A percentile compares a stretch with the other conserved stretches of the same genome.
phyloP scores from a whole-genome alignment of 1,140 invertebrate genomes.

The Sarcophaga bullata region DNA sequence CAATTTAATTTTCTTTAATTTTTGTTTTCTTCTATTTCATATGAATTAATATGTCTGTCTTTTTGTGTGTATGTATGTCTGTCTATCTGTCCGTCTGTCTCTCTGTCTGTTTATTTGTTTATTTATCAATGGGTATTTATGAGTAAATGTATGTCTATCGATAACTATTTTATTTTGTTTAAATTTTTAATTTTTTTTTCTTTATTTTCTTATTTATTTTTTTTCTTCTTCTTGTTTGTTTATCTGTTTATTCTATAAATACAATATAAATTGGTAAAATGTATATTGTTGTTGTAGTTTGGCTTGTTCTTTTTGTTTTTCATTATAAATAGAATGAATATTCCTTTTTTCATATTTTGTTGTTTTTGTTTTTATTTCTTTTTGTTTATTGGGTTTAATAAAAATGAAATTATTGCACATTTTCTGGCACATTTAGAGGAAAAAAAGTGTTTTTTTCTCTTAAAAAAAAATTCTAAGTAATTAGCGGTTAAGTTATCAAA shows the following conservation, averaged over 20 bases:
- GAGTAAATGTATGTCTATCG: constrained; percentile 1
- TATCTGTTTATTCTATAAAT: constrained; percentile 4
- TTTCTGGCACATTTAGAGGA: background rate
- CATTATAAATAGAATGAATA: too few relatives aligned
- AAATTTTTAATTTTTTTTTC: too few relatives aligned
- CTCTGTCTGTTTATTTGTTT: background rate
- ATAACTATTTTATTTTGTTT: constrained; percentile 1
- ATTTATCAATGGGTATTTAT: background rate
- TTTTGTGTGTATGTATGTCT: background rate
- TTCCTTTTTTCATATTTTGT: background rate
- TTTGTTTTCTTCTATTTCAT: too few relatives aligned
- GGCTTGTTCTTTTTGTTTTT: background rate
- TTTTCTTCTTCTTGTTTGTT: background rate
- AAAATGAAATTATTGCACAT: background rate
- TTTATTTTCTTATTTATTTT: too few relatives aligned
- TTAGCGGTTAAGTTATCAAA: too few relatives aligned
- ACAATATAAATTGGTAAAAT: constrained; percentile 14
- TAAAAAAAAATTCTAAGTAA: too few relatives aligned
- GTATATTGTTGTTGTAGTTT: background rate
- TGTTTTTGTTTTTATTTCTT: background rate
- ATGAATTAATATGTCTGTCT: background rate
- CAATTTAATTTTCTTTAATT: too few relatives aligned
- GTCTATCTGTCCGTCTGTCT: background rate
- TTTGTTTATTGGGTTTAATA: background rate
- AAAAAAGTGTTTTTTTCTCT: background rate